Conservation (phyloP, 2,113 vertebrate genomes). For the Mormoops blainvillei region DNA sequence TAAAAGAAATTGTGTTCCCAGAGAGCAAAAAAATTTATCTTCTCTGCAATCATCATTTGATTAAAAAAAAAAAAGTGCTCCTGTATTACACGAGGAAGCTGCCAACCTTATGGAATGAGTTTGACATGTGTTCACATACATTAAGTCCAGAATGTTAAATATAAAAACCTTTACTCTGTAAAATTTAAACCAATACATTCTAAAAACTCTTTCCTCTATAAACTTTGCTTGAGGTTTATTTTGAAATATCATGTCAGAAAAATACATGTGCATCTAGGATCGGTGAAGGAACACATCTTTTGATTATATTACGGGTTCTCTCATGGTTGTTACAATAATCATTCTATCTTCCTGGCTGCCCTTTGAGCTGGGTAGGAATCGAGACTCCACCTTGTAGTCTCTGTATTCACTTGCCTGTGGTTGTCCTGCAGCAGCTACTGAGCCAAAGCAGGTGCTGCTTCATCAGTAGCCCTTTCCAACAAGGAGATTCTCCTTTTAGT, state of each 20-base stretch:
- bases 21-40: not conserved
- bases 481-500: not conserved
- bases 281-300: not conserved
- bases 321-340: not conserved
- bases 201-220: not conserved
- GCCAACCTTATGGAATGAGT: not conserved
- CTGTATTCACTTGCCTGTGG: not conserved
- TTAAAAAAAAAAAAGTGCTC: not conserved
- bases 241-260: not conserved
- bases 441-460: not conserved
- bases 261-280: not conserved
- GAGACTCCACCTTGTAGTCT: not conserved
- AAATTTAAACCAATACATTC: not conserved
- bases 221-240: not conserved
- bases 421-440: not conserved
- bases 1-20: not conserved
- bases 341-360: not conserved
- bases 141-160: not conserved
- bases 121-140: not conserved
- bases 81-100: not conserved
- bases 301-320: not conserved
- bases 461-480: not conserved
- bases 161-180: not conserved
- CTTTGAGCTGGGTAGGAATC: not conserved
- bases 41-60: not conserved